Percentiles rank a stretch among this genome's conserved stretches.
phyloP scores from a whole-genome alignment of 2,113 vertebrate genomes.

The Mesembrinibis cayennensis region DNA sequence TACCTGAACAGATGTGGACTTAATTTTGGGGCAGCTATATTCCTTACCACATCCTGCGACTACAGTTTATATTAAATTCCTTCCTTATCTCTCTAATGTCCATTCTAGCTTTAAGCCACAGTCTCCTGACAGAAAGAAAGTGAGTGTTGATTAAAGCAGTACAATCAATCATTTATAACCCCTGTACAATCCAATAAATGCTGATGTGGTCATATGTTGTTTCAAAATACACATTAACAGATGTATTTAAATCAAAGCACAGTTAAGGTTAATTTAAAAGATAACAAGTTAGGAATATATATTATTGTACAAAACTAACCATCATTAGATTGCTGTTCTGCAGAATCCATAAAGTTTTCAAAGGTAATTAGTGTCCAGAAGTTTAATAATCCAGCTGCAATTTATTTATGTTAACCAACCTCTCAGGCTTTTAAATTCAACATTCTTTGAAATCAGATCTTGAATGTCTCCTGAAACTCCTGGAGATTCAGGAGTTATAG shows the following conservation, averaged over 20 bases:
- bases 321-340: background rate
- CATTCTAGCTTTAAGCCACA: background rate
- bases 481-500: background rate
- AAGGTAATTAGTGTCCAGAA: background rate
- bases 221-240: background rate
- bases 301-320: background rate
- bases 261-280: background rate
- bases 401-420: background rate
- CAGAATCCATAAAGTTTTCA: background rate
- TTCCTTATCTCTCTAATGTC: constrained; percentile 2
- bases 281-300: background rate
- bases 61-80: constrained; percentile 4
- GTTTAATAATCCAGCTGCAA: background rate
- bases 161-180: background rate
- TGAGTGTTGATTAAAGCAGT: background rate
- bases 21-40: background rate
- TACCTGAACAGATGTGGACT: constrained; percentile 32
- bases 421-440: background rate
- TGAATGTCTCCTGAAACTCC: background rate
- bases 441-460: background rate
- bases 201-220: background rate
- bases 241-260: background rate
- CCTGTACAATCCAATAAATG: background rate
- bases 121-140: background rate
- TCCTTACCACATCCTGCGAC: background rate